Evolutionary conservation across 1,140 invertebrate species (phyloP), one percentile per base, ranked within the genome.

Genomic region (Brachystomella parvula): DNA sequence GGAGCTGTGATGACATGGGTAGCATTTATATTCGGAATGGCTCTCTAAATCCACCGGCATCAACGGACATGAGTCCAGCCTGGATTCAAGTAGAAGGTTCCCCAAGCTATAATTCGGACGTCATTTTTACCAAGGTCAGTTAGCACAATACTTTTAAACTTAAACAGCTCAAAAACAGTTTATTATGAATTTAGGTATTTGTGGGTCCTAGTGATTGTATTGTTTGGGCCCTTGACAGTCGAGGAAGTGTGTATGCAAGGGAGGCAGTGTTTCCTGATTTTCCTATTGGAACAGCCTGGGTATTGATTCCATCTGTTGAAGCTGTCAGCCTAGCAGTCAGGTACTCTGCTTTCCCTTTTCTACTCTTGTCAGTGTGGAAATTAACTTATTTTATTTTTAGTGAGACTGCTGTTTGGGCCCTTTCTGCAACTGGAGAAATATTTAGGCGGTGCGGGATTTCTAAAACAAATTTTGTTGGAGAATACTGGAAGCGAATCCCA

Each of bases 201-300:
- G 78, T 79, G 47, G 79, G 81, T 12, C 76, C 79, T n/a, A 72
- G 79, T 19, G 78, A 78, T 24, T 77, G 75, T 67, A 81, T 82
- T 78, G 82, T 84, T 44, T 84, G 83, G 83, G 82, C 80, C 1
- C 67, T 83, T 28, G 83, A 84, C 74, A 80, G 78, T 47, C 75
- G 77, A 26, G 74, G 76, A 32, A 78, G 79, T 68, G 77, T 82
- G 3, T 84, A 82, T 75, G 81, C 81, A 0, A 75, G 83, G 69
- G 75, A 78, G 69, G 82, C 78, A 17, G 78, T 84, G n/a, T 80
- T 79, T 65, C 77, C 78, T 35, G 76, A 79, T 47, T 77, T 82
- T 72, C 81, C 79, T 21, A 77, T 83, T 64, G 83, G 83, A 17
- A 76, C 76, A 44, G 75, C 76, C 19, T 84, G 83, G 83, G 76